Base-by-base conservation (phyloP, 1,140 invertebrate species). In the Geopemphigus sp. region DNA sequence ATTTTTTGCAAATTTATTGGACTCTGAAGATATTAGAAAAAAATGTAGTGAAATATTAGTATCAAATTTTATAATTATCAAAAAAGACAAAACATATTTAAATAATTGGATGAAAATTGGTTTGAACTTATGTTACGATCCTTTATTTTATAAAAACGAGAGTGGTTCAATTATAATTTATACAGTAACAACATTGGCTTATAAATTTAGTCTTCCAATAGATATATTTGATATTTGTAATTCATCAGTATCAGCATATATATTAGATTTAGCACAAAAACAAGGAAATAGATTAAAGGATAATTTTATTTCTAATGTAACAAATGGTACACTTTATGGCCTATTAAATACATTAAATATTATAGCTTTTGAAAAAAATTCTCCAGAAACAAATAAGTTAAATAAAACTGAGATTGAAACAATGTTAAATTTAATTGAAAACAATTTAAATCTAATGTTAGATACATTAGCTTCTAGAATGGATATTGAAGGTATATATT, bases 101-200 rank as follows among this genome's bases (percentile, higher is more conserved):
- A 76, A 78, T 64, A 68, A 82, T 56, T 63, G 87, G 61, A 83
- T 87, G 63, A 64, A 81, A 14, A 84, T 84, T 81, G 88, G 85
- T 17, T 61, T 87, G 8, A 82, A 80, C 8, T 82, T 87, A 63
- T 88, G 87, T 81, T 85, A 87, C 81, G 88, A 87, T 57, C 85
- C 86, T 8, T 87, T 88, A 82, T 87, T 89, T 80, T 88, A 87
- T 82, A 85, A 89, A 83, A 86, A 85, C 64, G 87, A 88, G 81
- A 88, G 87, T 83, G 89, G 88, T 39, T 86, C 87, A 45, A 81
- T 84, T 12, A 53, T 90, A n/a, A 81, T 87, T 12, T 84, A 85
- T 82, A 83, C 88, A 68, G 72, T 87, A 22, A 80, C 82, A 57
- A 82, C 81, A 53, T 82, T 85, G 19, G 54, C 78, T 56, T 82